phyloP scores from a whole-genome alignment of 2,113 vertebrate genomes.

The Lagopus muta region DNA sequence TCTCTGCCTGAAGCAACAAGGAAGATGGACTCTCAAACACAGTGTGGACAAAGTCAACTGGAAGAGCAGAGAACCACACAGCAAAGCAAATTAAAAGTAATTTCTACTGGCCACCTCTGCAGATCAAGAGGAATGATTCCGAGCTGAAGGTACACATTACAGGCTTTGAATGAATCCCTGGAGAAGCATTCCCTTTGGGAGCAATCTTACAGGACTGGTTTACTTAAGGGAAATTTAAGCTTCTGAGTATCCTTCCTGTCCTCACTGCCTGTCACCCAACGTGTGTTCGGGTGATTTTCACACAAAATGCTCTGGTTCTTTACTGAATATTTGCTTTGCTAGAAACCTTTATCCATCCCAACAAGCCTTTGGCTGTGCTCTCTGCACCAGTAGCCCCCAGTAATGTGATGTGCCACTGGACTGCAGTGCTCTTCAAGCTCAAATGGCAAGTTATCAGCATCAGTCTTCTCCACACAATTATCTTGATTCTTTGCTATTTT shows the following conservation, averaged over 20 bases:
- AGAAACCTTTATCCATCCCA: background rate
- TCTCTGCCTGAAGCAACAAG: background rate
- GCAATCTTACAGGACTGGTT: background rate
- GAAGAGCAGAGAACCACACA: background rate
- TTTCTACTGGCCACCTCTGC: background rate
- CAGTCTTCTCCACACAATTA: background rate
- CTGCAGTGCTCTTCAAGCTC: background rate
- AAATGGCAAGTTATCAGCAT: background rate
- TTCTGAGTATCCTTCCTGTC: background rate
- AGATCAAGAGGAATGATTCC: background rate
- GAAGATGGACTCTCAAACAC: background rate
- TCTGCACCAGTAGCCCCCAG: background rate
- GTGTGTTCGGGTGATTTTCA: background rate
- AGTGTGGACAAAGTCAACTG: background rate
- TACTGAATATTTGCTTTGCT: background rate
- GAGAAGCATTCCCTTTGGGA: background rate
- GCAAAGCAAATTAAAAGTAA: background rate
- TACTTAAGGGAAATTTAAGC: background rate
- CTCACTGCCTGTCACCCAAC: background rate
- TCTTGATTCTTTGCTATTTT: background rate
- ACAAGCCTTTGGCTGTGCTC: background rate
- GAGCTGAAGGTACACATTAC: background rate
- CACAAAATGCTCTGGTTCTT: background rate
- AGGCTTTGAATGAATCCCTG: background rate
- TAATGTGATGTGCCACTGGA: background rate